Base-by-base conservation (phyloP, 2,888 invertebrate genomes). In the Phalangium opilio region DNA sequence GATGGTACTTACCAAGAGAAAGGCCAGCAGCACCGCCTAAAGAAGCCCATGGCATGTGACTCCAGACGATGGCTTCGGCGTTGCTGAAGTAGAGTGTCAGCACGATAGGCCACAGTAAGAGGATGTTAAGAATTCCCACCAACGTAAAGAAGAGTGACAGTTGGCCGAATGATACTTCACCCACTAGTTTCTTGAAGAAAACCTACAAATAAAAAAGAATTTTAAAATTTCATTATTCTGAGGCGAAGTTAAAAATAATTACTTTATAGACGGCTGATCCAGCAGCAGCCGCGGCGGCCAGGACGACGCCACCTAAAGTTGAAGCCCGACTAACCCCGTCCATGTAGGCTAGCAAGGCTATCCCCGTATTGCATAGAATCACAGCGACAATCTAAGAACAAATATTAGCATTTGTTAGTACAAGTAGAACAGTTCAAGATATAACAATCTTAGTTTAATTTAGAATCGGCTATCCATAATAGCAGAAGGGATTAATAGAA, bases 191-290 rank as follows among this genome's bases (percentile, higher is more conserved):
- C 62, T 87, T 83, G 70, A 91, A 91, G 62, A 90, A 75, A 60
- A 95, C 91, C 86, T 91, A 63, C 5, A 57, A 35, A 33, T 17
- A 38, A 42, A 34, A 47, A 43, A 43, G 8, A 47, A 12, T 41
- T 14, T 21, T 27, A n/a, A 32, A 3, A n/a, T n/a, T 38, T 12
- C 10, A 38, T 12, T 10, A 17, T 38, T 15, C 8, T n/a, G 4
- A 38, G 14, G 2, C 8, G 1, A 38, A 17, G 3, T 17, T 8
- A 38, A 17, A 15, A 33, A 35, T 35, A 21, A 55, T 62, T 66
- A 87, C 89, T 77, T 87, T 86, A 65, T 91, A 93, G 55, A 91
- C 85, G 46, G 91, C 91, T 55, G 89, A 87, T 41, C 86, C 85
- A 20, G 89, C 86, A 17, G 91, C 86, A 20, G 86, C 79, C 5